These are phyloP conservation scores for Steinernema carpocapsae DNA, from an alignment of 2,888 invertebrate species.

Conservation along the genomic window DNA sequence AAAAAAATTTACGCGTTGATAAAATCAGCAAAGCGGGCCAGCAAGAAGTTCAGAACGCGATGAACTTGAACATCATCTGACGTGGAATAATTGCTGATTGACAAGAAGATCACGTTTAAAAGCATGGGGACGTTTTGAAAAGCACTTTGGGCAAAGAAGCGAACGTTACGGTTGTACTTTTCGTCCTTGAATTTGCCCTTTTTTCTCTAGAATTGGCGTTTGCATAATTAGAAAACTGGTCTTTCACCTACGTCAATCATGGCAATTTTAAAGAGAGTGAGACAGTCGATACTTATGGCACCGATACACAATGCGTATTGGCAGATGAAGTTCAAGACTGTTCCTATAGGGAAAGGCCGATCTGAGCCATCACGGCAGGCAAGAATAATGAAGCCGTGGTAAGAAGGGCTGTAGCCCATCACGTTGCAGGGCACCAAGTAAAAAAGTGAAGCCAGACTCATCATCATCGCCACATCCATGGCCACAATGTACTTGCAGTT, in stretches of 20 bases:
- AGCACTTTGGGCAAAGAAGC: slow-evolving; percentile 2
- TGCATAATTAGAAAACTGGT: too few relatives aligned
- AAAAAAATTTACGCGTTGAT: not conserved
- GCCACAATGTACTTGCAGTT: not conserved
- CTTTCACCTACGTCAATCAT: not conserved
- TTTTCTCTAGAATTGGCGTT: not conserved
- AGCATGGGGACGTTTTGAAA: slow-evolving; percentile 18
- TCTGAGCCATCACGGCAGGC: not conserved
- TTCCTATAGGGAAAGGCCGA: not conserved
- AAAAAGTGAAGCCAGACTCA: not conserved
- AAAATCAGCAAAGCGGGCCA: not conserved
- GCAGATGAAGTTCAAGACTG: not conserved
- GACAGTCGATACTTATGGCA: not conserved
- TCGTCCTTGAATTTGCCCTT: not conserved
- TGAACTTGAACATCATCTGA: not conserved
- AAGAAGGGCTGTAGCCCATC: not conserved
- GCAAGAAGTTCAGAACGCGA: not conserved
- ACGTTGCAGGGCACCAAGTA: slow-evolving; percentile 8
- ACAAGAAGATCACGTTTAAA: not conserved
- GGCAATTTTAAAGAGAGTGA: not conserved
- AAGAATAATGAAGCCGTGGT: not conserved
- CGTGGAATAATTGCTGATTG: not conserved
- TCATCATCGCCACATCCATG: not conserved
- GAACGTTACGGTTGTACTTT: not conserved
- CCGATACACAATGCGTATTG: not conserved